A percentile compares a stretch with the other conserved stretches of the same genome.
Evolutionary conservation across 2,113 vertebrate species (phyloP).

Genomic region (Semnornis frantzii): DNA sequence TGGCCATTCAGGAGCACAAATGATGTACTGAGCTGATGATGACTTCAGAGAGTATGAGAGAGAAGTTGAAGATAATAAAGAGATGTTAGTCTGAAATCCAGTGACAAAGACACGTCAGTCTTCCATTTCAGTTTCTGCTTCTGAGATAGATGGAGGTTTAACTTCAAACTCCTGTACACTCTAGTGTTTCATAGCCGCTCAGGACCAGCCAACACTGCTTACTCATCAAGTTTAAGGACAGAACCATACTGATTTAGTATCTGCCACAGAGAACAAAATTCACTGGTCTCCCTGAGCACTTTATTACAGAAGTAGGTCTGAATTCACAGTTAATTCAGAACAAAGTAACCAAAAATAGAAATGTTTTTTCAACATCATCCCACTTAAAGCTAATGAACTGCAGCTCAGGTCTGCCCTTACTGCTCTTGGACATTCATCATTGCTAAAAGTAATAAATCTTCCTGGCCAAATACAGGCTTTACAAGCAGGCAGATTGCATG

Average conservation of each 20-base stretch:
- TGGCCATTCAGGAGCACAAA: neutral
- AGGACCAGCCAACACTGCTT: slow-evolving; percentile 17
- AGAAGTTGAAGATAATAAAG: neutral
- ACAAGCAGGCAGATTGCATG: slow-evolving; percentile 64
- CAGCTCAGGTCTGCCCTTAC: slow-evolving; percentile 46
- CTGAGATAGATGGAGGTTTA: neutral
- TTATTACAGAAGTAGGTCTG: slow-evolving; percentile 58
- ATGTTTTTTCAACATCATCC: slow-evolving; percentile 37
- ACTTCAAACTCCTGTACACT: neutral
- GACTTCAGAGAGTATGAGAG: neutral
- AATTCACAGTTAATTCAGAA: slow-evolving; percentile 50
- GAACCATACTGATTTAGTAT: slow-evolving; percentile 26
- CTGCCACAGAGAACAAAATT: slow-evolving; percentile 56
- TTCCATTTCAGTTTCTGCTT: neutral
- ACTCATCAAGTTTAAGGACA: slow-evolving; percentile 44
- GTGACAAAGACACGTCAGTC: neutral
- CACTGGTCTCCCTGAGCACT: slow-evolving; percentile 40
- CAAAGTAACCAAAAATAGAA: slow-evolving; percentile 65
- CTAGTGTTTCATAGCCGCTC: neutral
- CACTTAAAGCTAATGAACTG: slow-evolving; percentile 67
- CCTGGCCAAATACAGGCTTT: slow-evolving; percentile 60
- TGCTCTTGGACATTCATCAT: slow-evolving; percentile 54
- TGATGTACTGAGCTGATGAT: neutral
- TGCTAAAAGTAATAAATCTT: slow-evolving; percentile 67
- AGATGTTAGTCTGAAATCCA: neutral